Base-by-base conservation (phyloP, 2,797 vertebrate genomes). In the Xerus rutilus region DNA sequence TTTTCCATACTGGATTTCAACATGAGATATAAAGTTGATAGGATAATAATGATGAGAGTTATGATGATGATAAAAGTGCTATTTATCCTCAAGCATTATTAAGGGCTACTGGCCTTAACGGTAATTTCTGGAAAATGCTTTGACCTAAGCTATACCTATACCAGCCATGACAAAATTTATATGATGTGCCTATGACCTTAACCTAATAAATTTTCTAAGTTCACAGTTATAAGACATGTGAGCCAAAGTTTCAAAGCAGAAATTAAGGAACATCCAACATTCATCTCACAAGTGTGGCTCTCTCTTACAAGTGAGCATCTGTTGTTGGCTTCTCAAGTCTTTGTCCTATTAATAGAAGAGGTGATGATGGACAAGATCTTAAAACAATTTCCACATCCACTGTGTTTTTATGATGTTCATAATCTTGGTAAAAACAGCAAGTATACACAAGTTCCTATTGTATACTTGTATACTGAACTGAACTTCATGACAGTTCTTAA, bases 291-390 rank as follows among this genome's bases (percentile, higher is more conserved):
- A 89, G 45, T 81, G 81, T 67, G 45, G 67, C 52, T 96, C 89
- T 77, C 59, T 72, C 91, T 96, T 70, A 89, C 83, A 95, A 89
- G 84, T 81, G 32, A 94, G 76, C 93, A 96, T 93, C 93, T 96
- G 92, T 47, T 91, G 92, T 77, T 97, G 93, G 94, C 74, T 96
- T 93, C 81, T 96, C 93, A 96, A 92, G 82, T 47, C 85, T 96
- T 84, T 70, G 39, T 62, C 74, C 91, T 97, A 96, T 97, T 94
- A 93, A 97, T 90, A 96, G 85, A 96, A 73, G 74, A 95, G 52
- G 5, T 86, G 81, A 94, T 4, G 52, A 96, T 72, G 67, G 84
- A 86, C 69, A 90, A 74, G 93, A 81, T 59, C 15, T 77, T 93
- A 89, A 95, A 92, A 85, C 87, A 89, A 96, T 45, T 95, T 94